Conservation (phyloP, 1,140 invertebrate genomes). For the Drosophila fuyamai region DNA sequence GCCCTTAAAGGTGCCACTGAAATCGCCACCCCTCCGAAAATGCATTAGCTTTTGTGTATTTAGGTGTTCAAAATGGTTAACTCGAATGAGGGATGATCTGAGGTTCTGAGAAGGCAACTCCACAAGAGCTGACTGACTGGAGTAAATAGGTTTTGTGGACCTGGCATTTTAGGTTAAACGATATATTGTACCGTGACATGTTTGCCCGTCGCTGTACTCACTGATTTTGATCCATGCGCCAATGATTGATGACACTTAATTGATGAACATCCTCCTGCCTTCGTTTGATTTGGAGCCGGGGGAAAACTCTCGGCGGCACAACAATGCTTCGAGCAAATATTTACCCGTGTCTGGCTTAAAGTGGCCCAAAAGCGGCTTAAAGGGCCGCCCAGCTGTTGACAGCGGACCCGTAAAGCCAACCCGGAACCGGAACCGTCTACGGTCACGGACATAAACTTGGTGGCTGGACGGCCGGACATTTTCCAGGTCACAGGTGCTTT, state of each 20-base stretch:
- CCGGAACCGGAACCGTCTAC: constrained; percentile 4
- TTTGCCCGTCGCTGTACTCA: constrained; percentile 61
- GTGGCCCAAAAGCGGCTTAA: constrained; percentile 55
- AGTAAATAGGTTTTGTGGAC: constrained; percentile 63
- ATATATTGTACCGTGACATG: constrained; percentile 81
- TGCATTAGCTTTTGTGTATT: constrained; percentile 55
- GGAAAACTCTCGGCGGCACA: constrained; percentile 10
- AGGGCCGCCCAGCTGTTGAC: constrained; percentile 39
- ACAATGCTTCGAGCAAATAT: constrained; percentile 51
- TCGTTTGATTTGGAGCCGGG: background rate
- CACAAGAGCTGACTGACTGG: constrained; percentile 6
- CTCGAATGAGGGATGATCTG: constrained; percentile 7
- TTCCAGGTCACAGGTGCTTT: constrained; percentile 83
- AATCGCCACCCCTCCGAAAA: constrained; percentile 12
- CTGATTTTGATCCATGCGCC: constrained; percentile 63
- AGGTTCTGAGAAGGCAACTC: constrained; percentile 1
- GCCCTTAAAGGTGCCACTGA: constrained; percentile 37
- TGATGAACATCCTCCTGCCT: constrained; percentile 59
- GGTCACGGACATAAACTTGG: constrained; percentile 20
- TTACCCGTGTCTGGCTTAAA: constrained; percentile 68
- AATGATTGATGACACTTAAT: constrained; percentile 82
- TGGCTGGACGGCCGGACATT: constrained; percentile 32
- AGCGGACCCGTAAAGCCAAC: constrained; percentile 13
- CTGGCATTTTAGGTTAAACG: constrained; percentile 72
- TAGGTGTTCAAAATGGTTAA: constrained; percentile 46